Conservation (phyloP, 1,140 invertebrate species). For the Caenorhabditis inopinata region DNA sequence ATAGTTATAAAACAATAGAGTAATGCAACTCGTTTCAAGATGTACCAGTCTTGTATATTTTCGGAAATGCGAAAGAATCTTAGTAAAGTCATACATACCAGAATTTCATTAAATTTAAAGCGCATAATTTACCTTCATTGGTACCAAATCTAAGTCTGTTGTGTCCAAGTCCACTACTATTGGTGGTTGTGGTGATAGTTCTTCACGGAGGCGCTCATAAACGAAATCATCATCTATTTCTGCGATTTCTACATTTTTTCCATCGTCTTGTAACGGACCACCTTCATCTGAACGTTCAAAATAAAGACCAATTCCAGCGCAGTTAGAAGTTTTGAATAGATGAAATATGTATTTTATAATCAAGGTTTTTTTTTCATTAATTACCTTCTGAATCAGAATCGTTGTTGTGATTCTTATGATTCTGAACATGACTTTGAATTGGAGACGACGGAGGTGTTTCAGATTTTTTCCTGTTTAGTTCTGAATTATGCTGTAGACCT, state of each 20-base stretch:
- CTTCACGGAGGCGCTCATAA: constrained; percentile 40
- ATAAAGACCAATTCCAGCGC: not conserved
- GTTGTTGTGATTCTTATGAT: constrained; percentile 2
- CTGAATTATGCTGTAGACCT: not conserved
- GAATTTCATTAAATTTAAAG: not conserved
- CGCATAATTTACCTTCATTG: not conserved
- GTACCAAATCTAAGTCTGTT: constrained; percentile 9
- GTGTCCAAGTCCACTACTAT: constrained; percentile 12
- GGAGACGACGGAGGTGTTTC: not conserved
- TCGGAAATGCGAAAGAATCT: no score
- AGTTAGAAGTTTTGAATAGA: not conserved
- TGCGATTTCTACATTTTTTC: constrained; percentile 46
- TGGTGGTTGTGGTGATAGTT: constrained; percentile 33
- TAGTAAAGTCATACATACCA: no score
- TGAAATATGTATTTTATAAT: no score
- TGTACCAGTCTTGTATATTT: no score
- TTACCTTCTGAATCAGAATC: constrained; percentile 17
- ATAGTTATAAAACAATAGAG: no score
- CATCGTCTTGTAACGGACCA: constrained; percentile 33
- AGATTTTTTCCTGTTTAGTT: not conserved
- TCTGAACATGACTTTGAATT: constrained; percentile 9
- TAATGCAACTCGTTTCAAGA: no score
- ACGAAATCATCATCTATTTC: constrained; percentile 36
- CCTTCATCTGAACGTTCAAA: not conserved
- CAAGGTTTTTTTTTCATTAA: no score